Evolutionary conservation across 2,888 invertebrate genomes (phyloP), one percentile per base, ranked within the genome.

Genomic region (Limenitis camilla): DNA sequence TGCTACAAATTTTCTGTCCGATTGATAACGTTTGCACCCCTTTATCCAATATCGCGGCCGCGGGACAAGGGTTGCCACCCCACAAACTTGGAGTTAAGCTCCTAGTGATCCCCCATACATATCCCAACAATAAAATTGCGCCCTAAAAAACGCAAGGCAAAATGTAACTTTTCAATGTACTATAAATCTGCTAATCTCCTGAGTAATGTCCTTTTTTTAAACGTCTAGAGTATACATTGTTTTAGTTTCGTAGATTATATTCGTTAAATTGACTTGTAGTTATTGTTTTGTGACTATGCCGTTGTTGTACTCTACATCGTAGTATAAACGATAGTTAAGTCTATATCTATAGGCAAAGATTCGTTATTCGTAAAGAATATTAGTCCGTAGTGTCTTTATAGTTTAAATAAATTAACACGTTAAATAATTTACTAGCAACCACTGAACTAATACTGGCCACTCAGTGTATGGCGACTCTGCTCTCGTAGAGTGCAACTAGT

Each of bases 201-300:
- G 43, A 50, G 44, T 40, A 42, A 43, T n/a, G 36, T 48, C 38
- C 10, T 48, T 42, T 46, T 51, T 49, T 43, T 56, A 48, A 45
- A 50, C 40, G 36, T 43, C 52, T 55, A 57, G 47, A 54, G 49
- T 54, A 56, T 47, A 41, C 33, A 48, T 53, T 46, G 41, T 42
- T 29, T 51, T 49, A 48, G 44, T 46, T 46, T 45, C 31, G 68
- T 60, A 66, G 62, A 64, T 65, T 66, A 66, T 60, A 65, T 61
- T 71, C 66, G 61, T 69, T 68, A 70, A 85, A 85, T 84, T 84
- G 85, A 85, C 84, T 71, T 68, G 71, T 73, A 73, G 71, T 72
- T 76, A 66, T 71, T 73, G 65, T 69, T 38, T 45, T 51, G 44
- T 65, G 62, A 69, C 58, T 55, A 57, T 51, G 52, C 46, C 51